These are phyloP conservation scores for Aurelia sp. DNA, from an alignment of 30 jellyfish, hydroid and myxozoan genomes.

Conservation along the genomic window DNA sequence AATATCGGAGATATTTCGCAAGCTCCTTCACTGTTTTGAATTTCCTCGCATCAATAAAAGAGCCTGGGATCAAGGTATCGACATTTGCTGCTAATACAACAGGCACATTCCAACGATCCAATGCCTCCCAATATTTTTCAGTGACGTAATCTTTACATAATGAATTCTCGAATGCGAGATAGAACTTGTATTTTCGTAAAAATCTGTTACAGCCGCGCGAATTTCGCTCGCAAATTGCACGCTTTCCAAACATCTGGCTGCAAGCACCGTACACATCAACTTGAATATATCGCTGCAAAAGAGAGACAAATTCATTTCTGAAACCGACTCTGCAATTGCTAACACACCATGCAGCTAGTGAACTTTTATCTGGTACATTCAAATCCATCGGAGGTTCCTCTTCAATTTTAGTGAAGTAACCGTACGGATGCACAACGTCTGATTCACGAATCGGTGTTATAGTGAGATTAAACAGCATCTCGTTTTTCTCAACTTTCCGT, in stretches of 20 bases:
- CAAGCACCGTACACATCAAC: conserved; percentile 76
- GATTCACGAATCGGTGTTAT: conserved; percentile 74
- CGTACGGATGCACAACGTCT: conserved; percentile 74
- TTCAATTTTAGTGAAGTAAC: conserved; percentile 44
- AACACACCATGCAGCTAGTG: conserved; percentile 63
- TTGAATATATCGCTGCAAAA: conserved; percentile 33
- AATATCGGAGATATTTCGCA: conserved; percentile 42
- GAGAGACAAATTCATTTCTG: conserved; percentile 39
- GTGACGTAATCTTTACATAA: conserved; percentile 81
- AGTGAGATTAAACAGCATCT: conserved; percentile 67
- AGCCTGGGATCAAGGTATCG: conserved; percentile 74
- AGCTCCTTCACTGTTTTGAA: conserved; percentile 54
- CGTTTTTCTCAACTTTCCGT: conserved; percentile 24
- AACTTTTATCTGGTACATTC: conserved; percentile 23
- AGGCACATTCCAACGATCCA: conserved; percentile 73
- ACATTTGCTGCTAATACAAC: conserved; percentile 72
- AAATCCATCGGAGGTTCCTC: background rate
- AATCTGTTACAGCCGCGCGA: conserved; percentile 32
- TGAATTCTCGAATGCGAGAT: conserved; percentile 74
- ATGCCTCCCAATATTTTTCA: conserved; percentile 85
- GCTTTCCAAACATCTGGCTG: conserved; percentile 31
- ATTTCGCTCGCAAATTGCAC: conserved; percentile 42
- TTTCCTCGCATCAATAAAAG: conserved; percentile 63
- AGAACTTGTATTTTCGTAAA: conserved; percentile 53
- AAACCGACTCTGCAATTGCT: conserved; percentile 58